Percentiles rank a stretch among this genome's conserved stretches.
phyloP scores from a whole-genome alignment of 2,888 invertebrate species.

The Antheraea yamamai region DNA sequence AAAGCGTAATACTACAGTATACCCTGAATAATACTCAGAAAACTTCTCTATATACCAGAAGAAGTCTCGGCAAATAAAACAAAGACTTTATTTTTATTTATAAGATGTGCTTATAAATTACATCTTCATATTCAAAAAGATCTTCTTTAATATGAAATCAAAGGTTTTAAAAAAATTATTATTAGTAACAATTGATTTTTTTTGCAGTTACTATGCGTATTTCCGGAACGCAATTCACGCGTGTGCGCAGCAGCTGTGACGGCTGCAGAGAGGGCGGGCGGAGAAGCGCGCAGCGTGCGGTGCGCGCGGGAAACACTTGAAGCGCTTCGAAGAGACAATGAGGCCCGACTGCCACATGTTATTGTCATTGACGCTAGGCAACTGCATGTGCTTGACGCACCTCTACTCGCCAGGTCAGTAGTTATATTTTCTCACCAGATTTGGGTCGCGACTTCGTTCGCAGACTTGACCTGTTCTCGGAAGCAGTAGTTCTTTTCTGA shows the following conservation, averaged over 20 bases:
- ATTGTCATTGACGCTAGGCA: constrained; percentile 85
- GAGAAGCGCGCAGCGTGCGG: constrained; percentile 81
- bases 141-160: too few relatives aligned
- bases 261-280: constrained; percentile 83
- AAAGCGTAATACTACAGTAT: too few relatives aligned
- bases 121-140: too few relatives aligned
- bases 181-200: not conserved
- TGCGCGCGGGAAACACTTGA: constrained; percentile 81
- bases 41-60: too few relatives aligned
- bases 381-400: constrained; percentile 83
- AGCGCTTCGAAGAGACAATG: constrained; percentile 69
- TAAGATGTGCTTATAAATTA: too few relatives aligned
- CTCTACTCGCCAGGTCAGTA: constrained; percentile 84
- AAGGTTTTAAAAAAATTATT: too few relatives aligned
- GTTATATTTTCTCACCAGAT: not conserved
- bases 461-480: not conserved
- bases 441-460: not conserved
- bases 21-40: too few relatives aligned
- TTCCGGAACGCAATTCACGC: constrained; percentile 84
- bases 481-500: too few relatives aligned
- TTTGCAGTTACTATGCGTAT: constrained; percentile 87
- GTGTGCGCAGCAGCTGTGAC: constrained; percentile 85
- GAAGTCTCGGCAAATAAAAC: too few relatives aligned
- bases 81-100: too few relatives aligned
- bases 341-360: constrained; percentile 81